phyloP scores from a whole-genome alignment of 1,140 invertebrate genomes.

The Drosophila triauraria region DNA sequence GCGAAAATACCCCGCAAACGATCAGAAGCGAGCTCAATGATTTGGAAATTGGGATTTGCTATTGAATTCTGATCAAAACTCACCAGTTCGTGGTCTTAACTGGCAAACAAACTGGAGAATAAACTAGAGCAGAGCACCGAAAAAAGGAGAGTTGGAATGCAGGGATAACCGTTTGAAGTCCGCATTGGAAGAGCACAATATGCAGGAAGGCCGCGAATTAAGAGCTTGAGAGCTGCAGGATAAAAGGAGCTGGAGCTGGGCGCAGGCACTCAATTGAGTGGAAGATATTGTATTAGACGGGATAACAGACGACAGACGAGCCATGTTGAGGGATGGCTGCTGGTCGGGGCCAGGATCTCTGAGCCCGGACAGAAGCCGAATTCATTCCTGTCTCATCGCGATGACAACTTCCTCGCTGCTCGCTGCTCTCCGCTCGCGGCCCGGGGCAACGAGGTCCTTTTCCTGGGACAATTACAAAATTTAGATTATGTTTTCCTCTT shows the following conservation, averaged over 20 bases:
- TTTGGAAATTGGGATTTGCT: no score
- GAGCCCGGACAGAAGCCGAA: constrained; percentile 10
- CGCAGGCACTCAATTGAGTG: constrained; percentile 29
- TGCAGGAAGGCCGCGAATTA: neutral
- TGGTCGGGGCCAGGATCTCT: neutral
- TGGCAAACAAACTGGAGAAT: neutral
- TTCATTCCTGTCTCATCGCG: neutral
- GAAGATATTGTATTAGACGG: constrained; percentile 43
- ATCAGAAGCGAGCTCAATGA: neutral
- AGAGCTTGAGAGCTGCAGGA: neutral
- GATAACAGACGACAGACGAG: constrained; percentile 22
- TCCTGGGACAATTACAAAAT: constrained; percentile 53
- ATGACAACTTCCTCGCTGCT: constrained; percentile 6
- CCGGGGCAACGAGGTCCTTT: constrained; percentile 33
- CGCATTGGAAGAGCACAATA: neutral
- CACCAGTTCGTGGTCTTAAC: no score
- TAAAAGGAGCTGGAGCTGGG: neutral
- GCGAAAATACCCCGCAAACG: neutral
- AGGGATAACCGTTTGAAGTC: neutral
- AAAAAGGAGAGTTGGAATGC: neutral
- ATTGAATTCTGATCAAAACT: neutral
- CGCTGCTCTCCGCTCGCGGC: neutral
- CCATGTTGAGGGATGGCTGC: constrained; percentile 11
- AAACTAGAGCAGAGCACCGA: neutral
- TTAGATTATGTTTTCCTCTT: constrained; percentile 41